Base-by-base conservation (phyloP, 2,888 invertebrate genomes). In the Ommatoiulus sabulosus region DNA sequence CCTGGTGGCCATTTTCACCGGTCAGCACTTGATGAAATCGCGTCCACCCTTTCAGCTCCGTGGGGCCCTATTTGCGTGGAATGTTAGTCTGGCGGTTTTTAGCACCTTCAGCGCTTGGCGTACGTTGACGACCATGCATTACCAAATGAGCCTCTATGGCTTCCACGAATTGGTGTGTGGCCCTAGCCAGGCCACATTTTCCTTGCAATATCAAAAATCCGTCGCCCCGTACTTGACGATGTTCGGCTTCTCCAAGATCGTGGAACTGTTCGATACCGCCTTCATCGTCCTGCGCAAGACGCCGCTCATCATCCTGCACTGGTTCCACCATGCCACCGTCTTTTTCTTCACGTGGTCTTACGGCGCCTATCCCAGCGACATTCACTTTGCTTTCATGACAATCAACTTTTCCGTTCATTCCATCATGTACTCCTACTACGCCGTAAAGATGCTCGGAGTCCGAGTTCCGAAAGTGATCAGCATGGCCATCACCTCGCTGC, bases 151-250 rank as follows among this genome's bases (percentile, higher is more conserved):
- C 91, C 96, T 97, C 92, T 96, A 97, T 93, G 98, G 99, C 90
- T 94, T 99, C 91, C 97, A 97, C 93, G 97, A 99, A 94, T 98
- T 99, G 89, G 96, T 99, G 91, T 99, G 99, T 94, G 96, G 97
- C 93, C 97, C 97, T 35, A 35, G 35, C 35, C 35, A 2, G 2
- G 35, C 35, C 35, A 35, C 2, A 91, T 97, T 97, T 92, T 97
- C 96, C 93, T 97, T 97, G 93, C 96, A 97, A 92, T 95, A 96
- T 92, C 96, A 97, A 93, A 96, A 96, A 91, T 98, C 98, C 86
- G 96, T 97, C 90, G 98, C 98, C 10, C 98, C 98, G 93, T 99
- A 99, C 99, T 97, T 98, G 90, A 97, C 96, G 95, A 95, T 98
- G 95, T 99, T 99, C 94, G 98, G 98, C 84, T 94, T 99, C 90